Evolutionary conservation across 1,140 invertebrate species (phyloP).

Genomic region (Pseudomyrmex flavicornis): DNA sequence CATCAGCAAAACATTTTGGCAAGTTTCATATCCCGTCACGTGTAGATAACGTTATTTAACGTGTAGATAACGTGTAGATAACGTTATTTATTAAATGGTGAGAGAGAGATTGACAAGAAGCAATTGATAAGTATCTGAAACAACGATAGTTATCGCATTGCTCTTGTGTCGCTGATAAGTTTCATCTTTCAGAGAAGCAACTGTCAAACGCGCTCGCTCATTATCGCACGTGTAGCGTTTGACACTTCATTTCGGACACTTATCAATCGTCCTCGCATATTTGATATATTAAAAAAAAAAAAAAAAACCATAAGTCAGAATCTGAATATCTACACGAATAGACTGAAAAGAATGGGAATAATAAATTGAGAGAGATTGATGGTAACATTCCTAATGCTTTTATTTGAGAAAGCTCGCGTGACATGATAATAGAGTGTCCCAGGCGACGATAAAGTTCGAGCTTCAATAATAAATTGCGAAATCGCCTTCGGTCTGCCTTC

Average conservation of each 20-base stretch:
- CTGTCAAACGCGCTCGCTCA: too few species aligned
- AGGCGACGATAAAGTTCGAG: not conserved
- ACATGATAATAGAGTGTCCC: conserved; percentile 22
- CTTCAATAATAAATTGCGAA: conserved; percentile 28
- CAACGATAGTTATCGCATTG: too few species aligned
- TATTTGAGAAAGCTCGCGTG: conserved; percentile 40
- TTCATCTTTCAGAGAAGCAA: too few species aligned
- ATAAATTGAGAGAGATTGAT: conserved; percentile 23
- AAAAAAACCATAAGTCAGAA: too few species aligned
- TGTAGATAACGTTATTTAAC: not conserved
- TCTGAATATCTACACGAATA: not conserved
- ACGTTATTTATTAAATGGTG: not conserved
- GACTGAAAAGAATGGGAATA: conserved; percentile 4
- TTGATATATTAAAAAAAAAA: too few species aligned
- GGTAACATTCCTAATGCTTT: conserved; percentile 37
- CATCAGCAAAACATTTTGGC: not conserved
- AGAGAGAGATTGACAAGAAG: too few species aligned
- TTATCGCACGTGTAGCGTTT: too few species aligned
- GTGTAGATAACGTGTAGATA: not conserved
- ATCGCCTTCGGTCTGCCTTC: not conserved
- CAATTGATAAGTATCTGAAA: too few species aligned
- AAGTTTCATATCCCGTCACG: not conserved
- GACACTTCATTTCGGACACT: too few species aligned
- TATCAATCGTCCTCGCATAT: too few species aligned
- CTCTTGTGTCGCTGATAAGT: too few species aligned